Base-by-base conservation (phyloP, 2,113 vertebrate genomes). In the Dolichallabes microphthalmus region DNA sequence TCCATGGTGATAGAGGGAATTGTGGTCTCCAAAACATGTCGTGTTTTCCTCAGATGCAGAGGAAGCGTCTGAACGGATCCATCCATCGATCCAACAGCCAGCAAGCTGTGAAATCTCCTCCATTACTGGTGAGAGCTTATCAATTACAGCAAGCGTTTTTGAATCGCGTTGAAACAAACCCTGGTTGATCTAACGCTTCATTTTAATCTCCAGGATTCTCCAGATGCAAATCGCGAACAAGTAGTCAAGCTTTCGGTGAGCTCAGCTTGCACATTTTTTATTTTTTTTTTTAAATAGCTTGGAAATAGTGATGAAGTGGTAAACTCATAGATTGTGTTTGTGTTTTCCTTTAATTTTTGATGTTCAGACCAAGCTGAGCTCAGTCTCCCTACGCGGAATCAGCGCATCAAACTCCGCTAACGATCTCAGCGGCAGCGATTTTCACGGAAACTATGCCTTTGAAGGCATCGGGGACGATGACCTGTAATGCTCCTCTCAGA, bases 401-500 rank as follows among this genome's bases (percentile, higher is more conserved):
- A 96, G 96, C 93, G 96, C 96, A 90, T 97, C 97, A 89, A 96
- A 95, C 95, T 96, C 97, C 0, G 92, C 95, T 17, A 95, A 93
- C 0, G 97, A 99, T 1, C 93, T 97, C 92, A 96, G 95, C 27
- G 94, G 96, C 55, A 96, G 96, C 9, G 95, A 98, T 89, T 96
- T 98, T 94, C 97, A 98, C 0, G 98, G 98, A 93, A 99, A 99
- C 93, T 99, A 98, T 0, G 97, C 98, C 91, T 99, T 99, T 0
- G 98, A 99, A 93, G 98, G 98, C 92, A 99, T 99, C 27, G 98
- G 98, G 0, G 98, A 99, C 0, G 98, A 99, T 63, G 98, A 99
- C 91, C 96, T 99, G 94, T 99, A 96, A 95, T 82, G 71, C 55
- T 63, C 57, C n/a, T 82, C 45, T 19, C 35, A 68, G 27, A 87